Evolutionary conservation across 2,113 vertebrate species (phyloP).

Genomic region (Hystrix brachyura): DNA sequence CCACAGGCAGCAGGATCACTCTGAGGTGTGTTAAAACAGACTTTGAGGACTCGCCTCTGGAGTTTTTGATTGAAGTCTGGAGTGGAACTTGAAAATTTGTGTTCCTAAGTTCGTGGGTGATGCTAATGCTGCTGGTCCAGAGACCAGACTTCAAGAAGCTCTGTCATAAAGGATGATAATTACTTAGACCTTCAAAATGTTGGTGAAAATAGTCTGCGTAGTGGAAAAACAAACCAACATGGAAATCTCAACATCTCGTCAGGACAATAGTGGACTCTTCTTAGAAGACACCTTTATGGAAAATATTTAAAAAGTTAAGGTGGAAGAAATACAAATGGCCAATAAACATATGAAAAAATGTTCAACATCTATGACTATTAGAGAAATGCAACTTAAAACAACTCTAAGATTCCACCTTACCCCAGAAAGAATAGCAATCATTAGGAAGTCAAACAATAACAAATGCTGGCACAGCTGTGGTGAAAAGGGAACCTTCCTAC

Average conservation of each 20-base stretch:
- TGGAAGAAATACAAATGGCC: too few species aligned
- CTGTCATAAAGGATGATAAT: background rate
- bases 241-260: background rate
- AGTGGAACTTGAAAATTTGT: background rate
- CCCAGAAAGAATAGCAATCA: too few species aligned
- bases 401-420: too few species aligned
- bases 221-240: background rate
- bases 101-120: background rate
- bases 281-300: background rate
- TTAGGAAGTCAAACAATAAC: too few species aligned
- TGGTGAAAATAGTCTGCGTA: background rate
- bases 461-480: too few species aligned
- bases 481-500: too few species aligned
- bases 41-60: background rate
- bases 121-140: background rate
- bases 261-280: background rate
- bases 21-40: background rate
- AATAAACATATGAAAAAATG: too few species aligned
- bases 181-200: background rate
- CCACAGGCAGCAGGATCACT: background rate
- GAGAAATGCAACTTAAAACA: too few species aligned
- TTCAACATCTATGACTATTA: too few species aligned
- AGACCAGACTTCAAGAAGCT: slow-evolving; percentile 1
- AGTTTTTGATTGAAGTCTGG: slow-evolving; percentile 7
- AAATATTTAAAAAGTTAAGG: slow-evolving; percentile 12